Evolutionary conservation across 2,113 vertebrate genomes (phyloP), one percentile per base, ranked within the genome.

Genomic region (Archocentrus centrarchus): DNA sequence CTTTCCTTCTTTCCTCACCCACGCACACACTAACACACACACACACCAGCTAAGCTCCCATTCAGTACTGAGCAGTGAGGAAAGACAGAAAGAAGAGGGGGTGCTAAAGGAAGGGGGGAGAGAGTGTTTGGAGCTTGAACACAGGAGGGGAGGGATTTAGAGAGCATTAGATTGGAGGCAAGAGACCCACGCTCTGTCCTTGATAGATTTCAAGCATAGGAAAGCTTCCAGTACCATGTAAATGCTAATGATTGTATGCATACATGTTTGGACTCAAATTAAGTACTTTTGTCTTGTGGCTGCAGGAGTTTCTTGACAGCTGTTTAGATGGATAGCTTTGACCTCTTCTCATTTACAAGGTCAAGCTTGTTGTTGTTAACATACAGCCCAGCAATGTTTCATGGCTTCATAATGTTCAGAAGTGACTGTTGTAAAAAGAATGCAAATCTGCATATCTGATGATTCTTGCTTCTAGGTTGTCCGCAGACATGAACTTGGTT

Each of bases 71-170:
- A 84, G 50, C 37, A 78, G 61, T 77, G 63, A 86, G 64, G 44
- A 83, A 81, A 6, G 58, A 59, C 64, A 64, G 78, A 61, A 53
- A 75, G 79, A 80, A 55, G n/a, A 77, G 75, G 14, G 77, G 44
- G 32, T 39, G 61, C 58, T 24, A 59, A 7, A 70, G 30, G 30
- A 77, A 75, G 58, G 30, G 35, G 7, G 7, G 64, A 2, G 82
- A 78, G 84, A 84, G 77, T 88, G 76, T 91, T 88, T 89, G 73
- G 62, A 11, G 75, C 79, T 86, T 75, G 82, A 83, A 84, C 32
- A 37, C 68, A 55, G 68, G 27, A 35, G 27, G 62, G 39, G 57
- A 77, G 59, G 77, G 82, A 86, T 93, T 90, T 77, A 59, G 50
- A 75, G 53, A 80, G 81, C 24, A 64, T 84, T 59, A 77, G 84